Conservation (phyloP, 1,140 invertebrate species). For the Eurosta solidaginis region DNA sequence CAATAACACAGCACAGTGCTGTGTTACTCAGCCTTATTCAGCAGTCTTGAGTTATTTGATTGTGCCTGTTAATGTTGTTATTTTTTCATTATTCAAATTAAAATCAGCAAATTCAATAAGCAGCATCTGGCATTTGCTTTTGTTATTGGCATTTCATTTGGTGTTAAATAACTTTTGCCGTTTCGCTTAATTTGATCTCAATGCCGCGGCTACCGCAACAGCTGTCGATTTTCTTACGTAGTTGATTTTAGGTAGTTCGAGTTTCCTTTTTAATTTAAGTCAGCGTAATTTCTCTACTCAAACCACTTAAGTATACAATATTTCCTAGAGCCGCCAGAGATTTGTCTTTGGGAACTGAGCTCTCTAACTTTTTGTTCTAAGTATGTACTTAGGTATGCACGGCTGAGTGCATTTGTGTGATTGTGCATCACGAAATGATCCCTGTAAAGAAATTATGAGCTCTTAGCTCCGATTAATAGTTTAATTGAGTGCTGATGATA, state of each 20-base stretch:
- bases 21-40: no score
- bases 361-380: not conserved
- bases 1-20: no score
- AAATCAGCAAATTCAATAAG: no score
- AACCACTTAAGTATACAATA: not conserved
- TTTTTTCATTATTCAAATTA: no score
- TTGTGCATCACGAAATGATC: no score
- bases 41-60: no score
- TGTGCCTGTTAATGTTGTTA: no score
- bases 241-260: not conserved
- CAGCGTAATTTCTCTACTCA: not conserved
- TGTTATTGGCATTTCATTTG: not conserved
- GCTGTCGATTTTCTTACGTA: not conserved
- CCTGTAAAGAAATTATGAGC: no score
- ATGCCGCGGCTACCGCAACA: not conserved
- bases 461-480: no score
- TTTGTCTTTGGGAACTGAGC: not conserved
- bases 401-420: no score
- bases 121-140: not conserved
- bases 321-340: not conserved
- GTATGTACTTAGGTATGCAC: no score
- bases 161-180: not conserved
- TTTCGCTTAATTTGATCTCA: constrained; percentile 3
- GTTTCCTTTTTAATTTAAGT: not conserved
- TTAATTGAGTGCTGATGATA: no score